Base-by-base conservation (phyloP, 2,113 vertebrate genomes). In the Illadopsis cleaveri region DNA sequence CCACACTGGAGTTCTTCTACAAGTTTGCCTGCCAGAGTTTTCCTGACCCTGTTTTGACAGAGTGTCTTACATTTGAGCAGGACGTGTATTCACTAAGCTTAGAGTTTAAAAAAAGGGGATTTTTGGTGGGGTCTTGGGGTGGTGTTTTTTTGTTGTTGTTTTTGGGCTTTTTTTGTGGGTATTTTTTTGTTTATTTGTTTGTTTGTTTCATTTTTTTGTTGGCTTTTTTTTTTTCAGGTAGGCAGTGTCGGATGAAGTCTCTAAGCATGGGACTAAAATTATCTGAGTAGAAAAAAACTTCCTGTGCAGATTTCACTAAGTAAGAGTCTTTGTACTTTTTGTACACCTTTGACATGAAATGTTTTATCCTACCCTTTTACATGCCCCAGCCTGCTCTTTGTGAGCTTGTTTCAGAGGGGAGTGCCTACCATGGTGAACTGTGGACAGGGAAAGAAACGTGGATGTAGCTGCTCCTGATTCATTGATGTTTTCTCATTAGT, bases 51-150 rank as follows among this genome's bases (percentile, higher is more conserved):
- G 15, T 54, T 66, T 95, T 56, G 17, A 40, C 1, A 0, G 15
- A 82, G 23, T 13, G 42, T 75, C 23, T n/a, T 21, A 31, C 2
- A 31, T 42, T 78, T 65, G 33, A 82, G 69, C 7, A 65, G 30
- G 45, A 70, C 58, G 10, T 4, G 5, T 70, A 38, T 83, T 83
- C 2, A 2, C 27, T 24, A 61, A 65, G 5, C n/a, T 72, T 48
- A 45, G 11, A 82, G 21, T 25, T 23, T 27, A 10, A 61, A 61
- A 25, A 76, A 45, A 25, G 10, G 12, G 9, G 3, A 2, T 9
- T 23, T 44, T 53, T 25, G 9, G 8, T 28, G 14, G 6, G 11
- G 12, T 5, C 27, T 54, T 4, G 1, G 0, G 23, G 5, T 3
- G 6, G 0, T 47, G 42, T 45, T 44, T 18, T 18, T 44, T 44